These are phyloP conservation scores for Syngnathus acus DNA, from an alignment of 2,797 vertebrate species.

Conservation along the genomic window DNA sequence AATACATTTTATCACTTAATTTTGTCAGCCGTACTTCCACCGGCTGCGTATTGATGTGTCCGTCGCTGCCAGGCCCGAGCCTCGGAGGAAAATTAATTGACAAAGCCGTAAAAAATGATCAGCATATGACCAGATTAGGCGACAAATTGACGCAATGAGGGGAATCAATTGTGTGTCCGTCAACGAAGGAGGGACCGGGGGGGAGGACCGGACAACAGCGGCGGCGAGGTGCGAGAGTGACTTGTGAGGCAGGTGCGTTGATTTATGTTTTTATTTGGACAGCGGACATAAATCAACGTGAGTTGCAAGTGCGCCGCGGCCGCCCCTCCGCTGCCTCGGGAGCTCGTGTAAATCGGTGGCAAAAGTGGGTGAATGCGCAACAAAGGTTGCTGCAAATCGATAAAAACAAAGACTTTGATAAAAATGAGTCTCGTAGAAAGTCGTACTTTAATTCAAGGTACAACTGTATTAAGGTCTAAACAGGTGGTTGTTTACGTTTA, in stretches of 20 bases:
- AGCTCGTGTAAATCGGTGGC: neutral
- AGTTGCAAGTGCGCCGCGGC: conserved; percentile 67
- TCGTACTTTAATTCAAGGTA: neutral
- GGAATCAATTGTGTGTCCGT: conserved; percentile 77
- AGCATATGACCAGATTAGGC: conserved; percentile 79
- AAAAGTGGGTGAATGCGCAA: neutral
- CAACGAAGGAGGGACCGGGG: conserved; percentile 33
- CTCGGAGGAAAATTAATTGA: conserved; percentile 79
- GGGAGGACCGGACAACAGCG: conserved; percentile 41
- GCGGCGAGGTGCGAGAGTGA: conserved; percentile 62
- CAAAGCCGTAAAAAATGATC: conserved; percentile 76
- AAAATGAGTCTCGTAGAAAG: neutral
- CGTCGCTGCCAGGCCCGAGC: conserved; percentile 63
- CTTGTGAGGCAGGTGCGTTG: conserved; percentile 68
- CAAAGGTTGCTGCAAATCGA: neutral
- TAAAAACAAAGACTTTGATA: neutral
- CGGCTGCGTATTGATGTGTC: conserved; percentile 68
- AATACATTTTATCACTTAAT: conserved; percentile 83
- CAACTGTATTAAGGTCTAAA: too few species aligned
- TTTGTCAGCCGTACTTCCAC: conserved; percentile 70
- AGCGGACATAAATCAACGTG: conserved; percentile 74
- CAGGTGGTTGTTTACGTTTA: too few species aligned
- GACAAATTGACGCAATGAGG: conserved; percentile 80
- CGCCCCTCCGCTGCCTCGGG: conserved; percentile 52
- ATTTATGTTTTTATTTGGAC: conserved; percentile 77